These are phyloP conservation scores for Glaucopsyche alexis DNA, from an alignment of 2,888 invertebrate genomes.

Conservation along the genomic window DNA sequence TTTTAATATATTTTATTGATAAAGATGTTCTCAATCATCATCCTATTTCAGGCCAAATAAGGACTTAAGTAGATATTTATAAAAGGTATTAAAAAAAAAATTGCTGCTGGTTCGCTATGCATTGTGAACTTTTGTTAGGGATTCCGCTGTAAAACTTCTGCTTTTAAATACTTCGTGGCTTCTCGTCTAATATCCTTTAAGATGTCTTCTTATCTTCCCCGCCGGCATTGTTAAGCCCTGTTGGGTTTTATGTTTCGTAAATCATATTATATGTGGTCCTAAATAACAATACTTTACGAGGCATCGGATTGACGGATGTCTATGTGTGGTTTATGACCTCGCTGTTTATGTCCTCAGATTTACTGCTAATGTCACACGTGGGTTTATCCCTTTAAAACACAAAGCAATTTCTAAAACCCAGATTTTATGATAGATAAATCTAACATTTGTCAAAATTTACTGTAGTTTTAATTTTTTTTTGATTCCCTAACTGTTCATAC, in stretches of 20 bases:
- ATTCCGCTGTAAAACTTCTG: background rate
- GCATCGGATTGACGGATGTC: conserved; percentile 67
- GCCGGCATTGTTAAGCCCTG: conserved; percentile 5
- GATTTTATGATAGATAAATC: conserved; percentile 1
- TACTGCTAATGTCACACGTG: conserved; percentile 63
- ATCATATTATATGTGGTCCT: conserved; percentile 74
- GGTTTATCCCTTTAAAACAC: conserved; percentile 24
- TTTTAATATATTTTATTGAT: too few species aligned
- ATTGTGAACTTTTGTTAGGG: background rate
- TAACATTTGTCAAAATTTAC: background rate
- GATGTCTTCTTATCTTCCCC: background rate
- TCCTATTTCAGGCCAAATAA: background rate
- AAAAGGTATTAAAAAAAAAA: background rate
- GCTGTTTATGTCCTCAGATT: conserved; percentile 66
- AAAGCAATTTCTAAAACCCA: background rate
- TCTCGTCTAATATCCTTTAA: background rate
- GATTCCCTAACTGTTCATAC: background rate
- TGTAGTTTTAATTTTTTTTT: background rate
- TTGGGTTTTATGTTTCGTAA: conserved; percentile 66
- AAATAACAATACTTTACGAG: conserved; percentile 76
- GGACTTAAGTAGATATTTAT: too few species aligned
- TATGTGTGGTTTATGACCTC: conserved; percentile 60
- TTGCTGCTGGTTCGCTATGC: background rate
- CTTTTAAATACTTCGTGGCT: background rate
- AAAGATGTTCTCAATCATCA: too few species aligned